Evolutionary conservation across 2,797 vertebrate genomes (phyloP), one percentile per base, ranked within the genome.

Genomic region (Macropus fuliginosus): DNA sequence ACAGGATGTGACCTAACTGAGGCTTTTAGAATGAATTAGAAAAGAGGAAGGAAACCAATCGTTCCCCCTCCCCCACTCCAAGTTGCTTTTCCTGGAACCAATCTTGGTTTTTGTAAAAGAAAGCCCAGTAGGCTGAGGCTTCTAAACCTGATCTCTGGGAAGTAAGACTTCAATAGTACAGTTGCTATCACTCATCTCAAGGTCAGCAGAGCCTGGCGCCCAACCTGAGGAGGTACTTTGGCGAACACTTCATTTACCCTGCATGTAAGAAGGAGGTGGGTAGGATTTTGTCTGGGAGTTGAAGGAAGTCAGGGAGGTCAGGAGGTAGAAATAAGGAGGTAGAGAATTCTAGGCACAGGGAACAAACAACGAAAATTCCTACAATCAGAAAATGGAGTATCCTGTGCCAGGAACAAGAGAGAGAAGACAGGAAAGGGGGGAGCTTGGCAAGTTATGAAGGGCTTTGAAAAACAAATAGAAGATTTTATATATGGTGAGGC

Each of bases 31-130:
- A 81, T 81, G 40, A 46, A 27, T 11, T 52, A 13, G 89, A 94
- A 90, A 89, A 95, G 94, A 91, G 96, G 98, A 97, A 97, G 95
- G 92, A 34, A 91, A 90, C 40, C 5, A 29, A 90, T 27, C 5
- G 74, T 34, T 62, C 4, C 57, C 52, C 50, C 91, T 13, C 12
- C 40, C 29, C 54, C 21, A 12, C 29, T 13, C n/a, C 0, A 90
- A 59, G 14, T 95, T 96, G 92, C 94, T 94, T 97, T 97, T 97
- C 92, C 24, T 29, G 11, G 59, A 96, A 94, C 12, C 62, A 55
- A 56, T 94, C 57, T 96, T 81, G 96, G 31, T 81, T 81, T 46
- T 81, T 74, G 9, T 74, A 40, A 40, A 74, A 74, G 4, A 74
- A 74, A 74, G 5, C n/a, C n/a, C 16, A 74, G 40, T 27, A 46